These are phyloP conservation scores for Pristionchus pacificus DNA, from an alignment of 1,140 invertebrate species.

Conservation along the genomic window DNA sequence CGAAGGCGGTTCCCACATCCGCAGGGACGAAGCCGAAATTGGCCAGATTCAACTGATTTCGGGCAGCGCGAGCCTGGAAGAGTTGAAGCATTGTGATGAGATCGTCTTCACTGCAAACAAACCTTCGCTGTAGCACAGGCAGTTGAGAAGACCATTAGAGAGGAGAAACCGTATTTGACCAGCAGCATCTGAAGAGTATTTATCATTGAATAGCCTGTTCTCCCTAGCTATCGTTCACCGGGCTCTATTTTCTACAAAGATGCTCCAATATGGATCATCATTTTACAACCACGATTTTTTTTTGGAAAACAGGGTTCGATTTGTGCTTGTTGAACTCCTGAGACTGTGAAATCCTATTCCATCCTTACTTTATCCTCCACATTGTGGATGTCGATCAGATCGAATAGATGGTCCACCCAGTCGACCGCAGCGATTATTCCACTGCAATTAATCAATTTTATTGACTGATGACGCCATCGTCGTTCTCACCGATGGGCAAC, in stretches of 20 bases:
- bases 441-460: constrained; percentile 12
- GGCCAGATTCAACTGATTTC: constrained; percentile 35
- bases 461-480: not conserved
- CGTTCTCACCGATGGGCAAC: constrained; percentile 38
- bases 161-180: constrained; percentile 51
- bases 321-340: too few relatives aligned
- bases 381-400: constrained; percentile 53
- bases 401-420: constrained; percentile 55
- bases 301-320: too few relatives aligned
- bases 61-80: constrained; percentile 23
- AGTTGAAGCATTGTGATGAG: too few relatives aligned
- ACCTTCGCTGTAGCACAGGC: not conserved
- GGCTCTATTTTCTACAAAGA: too few relatives aligned
- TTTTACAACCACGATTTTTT: too few relatives aligned
- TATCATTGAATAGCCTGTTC: too few relatives aligned
- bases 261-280: too few relatives aligned
- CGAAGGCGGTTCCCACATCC: constrained; percentile 19
- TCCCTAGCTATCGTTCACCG: too few relatives aligned
- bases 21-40: constrained; percentile 37
- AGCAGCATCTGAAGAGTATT: constrained; percentile 37
- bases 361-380: constrained; percentile 47
- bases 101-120: too few relatives aligned
- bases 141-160: constrained; percentile 37
- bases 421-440: constrained; percentile 54
- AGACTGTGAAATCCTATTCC: not conserved